Evolutionary conservation across 64 coral and sea anemone species (phyloP).

Genomic region (Montipora cactus): DNA sequence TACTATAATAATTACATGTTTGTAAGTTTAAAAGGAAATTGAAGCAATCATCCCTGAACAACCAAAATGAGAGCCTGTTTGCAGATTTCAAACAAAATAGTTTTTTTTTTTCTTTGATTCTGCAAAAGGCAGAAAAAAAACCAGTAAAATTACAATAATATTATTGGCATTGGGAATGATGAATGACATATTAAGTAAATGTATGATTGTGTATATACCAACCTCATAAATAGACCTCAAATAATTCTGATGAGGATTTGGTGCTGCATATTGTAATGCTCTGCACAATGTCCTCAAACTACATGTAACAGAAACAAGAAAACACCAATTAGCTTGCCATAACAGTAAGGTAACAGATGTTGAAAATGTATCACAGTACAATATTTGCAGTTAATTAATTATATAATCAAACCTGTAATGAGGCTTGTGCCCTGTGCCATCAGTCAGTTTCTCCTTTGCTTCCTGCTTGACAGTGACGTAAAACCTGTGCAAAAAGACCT

Average conservation of each 20-base stretch:
- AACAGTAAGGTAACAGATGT: background rate
- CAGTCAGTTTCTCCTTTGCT: slow-evolving; percentile 90
- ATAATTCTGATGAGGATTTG: slow-evolving; percentile 84
- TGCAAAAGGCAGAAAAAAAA: too few relatives aligned
- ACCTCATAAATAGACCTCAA: slow-evolving; percentile 97
- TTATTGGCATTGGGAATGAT: too few relatives aligned
- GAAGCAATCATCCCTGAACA: too few relatives aligned
- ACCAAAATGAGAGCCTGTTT: too few relatives aligned
- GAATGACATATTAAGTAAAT: too few relatives aligned
- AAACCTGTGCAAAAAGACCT: slow-evolving; percentile 63
- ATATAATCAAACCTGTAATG: slow-evolving; percentile 87
- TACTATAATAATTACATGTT: too few relatives aligned
- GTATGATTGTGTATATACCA: background rate
- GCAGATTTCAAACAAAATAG: too few relatives aligned
- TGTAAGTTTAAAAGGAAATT: too few relatives aligned
- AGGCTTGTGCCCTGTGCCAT: slow-evolving; percentile 95
- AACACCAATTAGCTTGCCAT: background rate
- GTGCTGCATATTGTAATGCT: slow-evolving; percentile 84
- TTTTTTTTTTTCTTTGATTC: too few relatives aligned
- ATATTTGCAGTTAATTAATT: too few relatives aligned
- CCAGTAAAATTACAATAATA: too few relatives aligned
- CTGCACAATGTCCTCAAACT: slow-evolving; percentile 93
- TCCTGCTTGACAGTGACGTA: slow-evolving; percentile 82
- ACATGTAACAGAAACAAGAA: background rate
- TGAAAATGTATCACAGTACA: background rate